Base-by-base conservation (phyloP, 2,888 invertebrate genomes). In the Polylopha cassiicola region DNA sequence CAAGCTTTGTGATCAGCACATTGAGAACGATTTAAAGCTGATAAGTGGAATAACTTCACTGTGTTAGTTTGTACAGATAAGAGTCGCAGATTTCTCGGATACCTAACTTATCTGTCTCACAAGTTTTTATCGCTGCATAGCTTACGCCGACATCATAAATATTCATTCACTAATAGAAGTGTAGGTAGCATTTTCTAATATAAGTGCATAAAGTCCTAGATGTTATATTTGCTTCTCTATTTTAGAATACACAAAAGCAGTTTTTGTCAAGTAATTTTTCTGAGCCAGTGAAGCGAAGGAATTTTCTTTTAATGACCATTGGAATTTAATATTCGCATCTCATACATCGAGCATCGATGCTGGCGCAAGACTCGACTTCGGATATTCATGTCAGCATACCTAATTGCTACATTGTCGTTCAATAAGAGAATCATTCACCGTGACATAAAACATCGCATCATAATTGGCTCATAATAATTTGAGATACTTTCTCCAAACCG, bases 401-500 rank as follows among this genome's bases (percentile, higher is more conserved):
- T n/a, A 41, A 41, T 41, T 36, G 30, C 41, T 26, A 21, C 30
- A 13, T 16, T 16, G 16, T 8, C 41, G 30, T 20, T 39, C 31
- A 32, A 32, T 15, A 39, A 34, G 52, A 58, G 65, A 63, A 55
- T 63, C 58, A 65, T 61, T 63, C 53, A 59, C 50, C 63, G 65
- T 69, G 67, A 66, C 69, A 66, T 49, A 55, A 65, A 65, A 64
- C 64, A 54, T 61, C 66, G 59, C 66, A 66, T 64, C 68, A 73
- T 73, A 80, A 78, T 77, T 77, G 63, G 78, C 77, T 72, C 75
- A 80, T 61, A 78, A 76, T 79, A 71, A 77, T 76, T 73, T 70
- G 65, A 68, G 64, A 64, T 65, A 78, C 80, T 80, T 80, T 80
- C 80, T 66, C 77, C 60, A 47, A 61, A 63, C 50, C 48, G 53